Evolutionary conservation across 2,888 invertebrate genomes (phyloP), one percentile per base, ranked within the genome.

Genomic region (Nymphalis c-album): DNA sequence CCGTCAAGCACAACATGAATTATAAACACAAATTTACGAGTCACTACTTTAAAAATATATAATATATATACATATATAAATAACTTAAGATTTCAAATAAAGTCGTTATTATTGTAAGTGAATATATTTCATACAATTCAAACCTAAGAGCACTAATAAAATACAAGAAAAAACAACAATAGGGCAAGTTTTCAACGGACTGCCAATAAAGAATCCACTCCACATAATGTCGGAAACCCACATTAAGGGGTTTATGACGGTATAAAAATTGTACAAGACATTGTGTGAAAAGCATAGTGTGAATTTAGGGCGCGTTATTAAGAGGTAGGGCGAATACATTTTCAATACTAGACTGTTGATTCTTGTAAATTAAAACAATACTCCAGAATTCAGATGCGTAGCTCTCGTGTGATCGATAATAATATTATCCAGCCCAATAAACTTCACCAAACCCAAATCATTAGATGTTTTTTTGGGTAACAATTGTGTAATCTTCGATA

Each of bases 221-320:
- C 58, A 68, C 22, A 58, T 68, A 64, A 64, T 67, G 70, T 63
- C 65, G 40, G 61, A 59, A 61, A 51, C 59, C 18, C 51, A 60
- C 61, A 67, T 70, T 68, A 64, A 50, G 22, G 61, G 22, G 40
- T 71, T 71, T 63, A 71, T 58, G 63, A 45, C 51, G 20, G 4
- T 47, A 59, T 69, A 55, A 66, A 70, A 63, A 65, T 47, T 18
- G 57, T 40, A 45, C 40, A 62, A 50, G 63, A 66, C 69, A 69
- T 69, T 71, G 71, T 65, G 55, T 69, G 62, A 63, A 66, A 66
- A 61, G 64, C 64, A 58, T 67, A 48, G 51, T 57, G 35, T 60
- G 35, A 67, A 63, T 26, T 45, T 60, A 53, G 51, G 31, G 48
- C 40, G 31, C 18, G 57, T 40, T 57, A 40, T 57, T 57, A 26